Evolutionary conservation across 2,797 vertebrate genomes (phyloP), one percentile per base, ranked within the genome.

Genomic region (Hylomyscus alleni): DNA sequence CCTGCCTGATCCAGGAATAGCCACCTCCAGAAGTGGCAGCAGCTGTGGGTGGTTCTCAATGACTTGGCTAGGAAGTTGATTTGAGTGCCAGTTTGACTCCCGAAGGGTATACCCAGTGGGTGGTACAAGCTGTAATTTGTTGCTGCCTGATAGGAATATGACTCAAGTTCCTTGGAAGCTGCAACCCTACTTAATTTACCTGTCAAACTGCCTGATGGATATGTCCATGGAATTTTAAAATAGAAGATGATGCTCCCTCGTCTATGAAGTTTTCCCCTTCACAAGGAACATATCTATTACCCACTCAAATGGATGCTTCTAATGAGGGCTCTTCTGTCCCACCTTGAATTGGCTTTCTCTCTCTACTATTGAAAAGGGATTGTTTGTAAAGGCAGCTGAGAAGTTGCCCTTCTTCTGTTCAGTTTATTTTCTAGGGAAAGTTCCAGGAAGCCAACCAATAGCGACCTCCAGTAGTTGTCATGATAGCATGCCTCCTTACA

Each of bases 151-250:
- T 96, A 87, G 89, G 96, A 98, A 97, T 90, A 93, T 96, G 98
- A 98, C 96, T 95, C 96, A 93, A 90, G 95, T 86, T 98, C 97
- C 97, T 98, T 97, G 90, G 96, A 98, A 98, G 97, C 93, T 97
- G 84, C 96, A 98, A 97, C 90, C 85, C 96, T 98, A 97, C 97
- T 98, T 98, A 98, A 98, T 98, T 98, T 98, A 96, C 95, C 93
- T 98, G 98, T 97, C 98, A 98, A 94, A 84, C 9, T 93, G 82
- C 78, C 95, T 98, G 98, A 98, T 97, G 92, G 95, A 98, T 98
- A 96, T 93, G 83, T 92, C 97, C 96, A 93, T 54, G 52, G 96
- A 96, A 93, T 95, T 98, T 98, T 98, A 95, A 98, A 98, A 97
- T 0, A 26, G 92, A 93, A 98, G 97, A 98, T 97, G 97, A 96